Conservation (phyloP, 2,113 vertebrate genomes). For the Proteles cristata region DNA sequence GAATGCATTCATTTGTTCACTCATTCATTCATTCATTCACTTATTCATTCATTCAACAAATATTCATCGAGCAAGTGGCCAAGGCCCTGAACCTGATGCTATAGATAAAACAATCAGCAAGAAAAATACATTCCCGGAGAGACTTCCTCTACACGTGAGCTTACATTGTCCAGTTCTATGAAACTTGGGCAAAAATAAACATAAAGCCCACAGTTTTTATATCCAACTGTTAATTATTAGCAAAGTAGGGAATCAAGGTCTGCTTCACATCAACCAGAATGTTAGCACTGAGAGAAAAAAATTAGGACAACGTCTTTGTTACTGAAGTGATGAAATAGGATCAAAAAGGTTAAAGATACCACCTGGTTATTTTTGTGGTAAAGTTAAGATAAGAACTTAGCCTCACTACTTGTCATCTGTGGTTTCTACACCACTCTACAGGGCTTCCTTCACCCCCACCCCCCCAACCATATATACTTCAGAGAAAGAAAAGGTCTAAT, state of each 20-base stretch:
- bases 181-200: constrained; percentile 36
- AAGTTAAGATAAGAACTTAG: neutral
- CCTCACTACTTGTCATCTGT: neutral
- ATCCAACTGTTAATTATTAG: neutral
- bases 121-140: neutral
- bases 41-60: neutral
- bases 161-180: neutral
- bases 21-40: neutral
- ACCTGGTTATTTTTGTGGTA: neutral
- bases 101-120: neutral
- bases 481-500: constrained; percentile 78
- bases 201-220: neutral
- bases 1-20: neutral
- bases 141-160: neutral
- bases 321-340: neutral
- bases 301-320: neutral
- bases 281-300: neutral
- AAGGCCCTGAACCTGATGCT: neutral
- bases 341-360: neutral
- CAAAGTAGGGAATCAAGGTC: neutral
- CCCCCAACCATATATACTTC: constrained; percentile 51
- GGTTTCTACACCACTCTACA: rapidly evolving
- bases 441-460: neutral
- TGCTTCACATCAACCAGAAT: neutral
- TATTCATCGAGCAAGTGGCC: neutral